A percentile compares a stretch with the other conserved stretches of the same genome.
Conservation (phyloP, 2,888 invertebrate species). For the Philonicus albiceps region DNA sequence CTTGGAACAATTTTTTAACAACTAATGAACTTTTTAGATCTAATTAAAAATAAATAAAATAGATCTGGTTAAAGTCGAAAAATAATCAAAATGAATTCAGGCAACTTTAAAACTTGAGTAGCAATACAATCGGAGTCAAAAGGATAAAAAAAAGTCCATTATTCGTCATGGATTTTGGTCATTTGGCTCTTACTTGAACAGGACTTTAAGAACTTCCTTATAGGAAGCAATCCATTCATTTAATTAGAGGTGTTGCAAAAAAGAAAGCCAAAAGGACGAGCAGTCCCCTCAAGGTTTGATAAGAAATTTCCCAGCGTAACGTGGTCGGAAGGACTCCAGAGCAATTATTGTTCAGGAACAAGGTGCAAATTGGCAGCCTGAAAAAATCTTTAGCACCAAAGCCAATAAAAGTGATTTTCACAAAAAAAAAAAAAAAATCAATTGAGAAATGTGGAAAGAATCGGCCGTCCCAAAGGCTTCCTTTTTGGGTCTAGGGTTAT, state of each 20-base stretch:
- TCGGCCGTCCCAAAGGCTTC: not conserved
- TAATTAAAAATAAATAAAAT: no score
- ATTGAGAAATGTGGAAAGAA: not conserved
- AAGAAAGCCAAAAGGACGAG: not conserved
- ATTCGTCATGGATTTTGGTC: not conserved
- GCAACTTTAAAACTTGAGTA: no score
- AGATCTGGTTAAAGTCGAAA: no score
- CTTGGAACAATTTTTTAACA: no score
- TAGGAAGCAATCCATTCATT: not conserved
- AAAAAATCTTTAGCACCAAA: not conserved
- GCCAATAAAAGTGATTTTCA: not conserved
- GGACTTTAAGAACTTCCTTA: not conserved
- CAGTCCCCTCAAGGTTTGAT: not conserved
- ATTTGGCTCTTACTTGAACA: not conserved
- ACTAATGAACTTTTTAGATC: no score
- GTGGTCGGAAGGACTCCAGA: not conserved
- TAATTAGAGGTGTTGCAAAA: not conserved
- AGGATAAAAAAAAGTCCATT: not conserved
- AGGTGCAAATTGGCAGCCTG: constrained; percentile 3
- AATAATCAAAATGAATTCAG: no score
- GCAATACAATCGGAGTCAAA: no score
- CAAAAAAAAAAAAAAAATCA: not conserved
- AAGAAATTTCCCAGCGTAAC: not conserved
- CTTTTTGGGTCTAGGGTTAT: not conserved
- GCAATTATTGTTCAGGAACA: not conserved